Percentiles rank a stretch among this genome's conserved stretches.
phyloP scores from a whole-genome alignment of 2,797 vertebrate genomes.

The Acestrorhynchus altus region DNA sequence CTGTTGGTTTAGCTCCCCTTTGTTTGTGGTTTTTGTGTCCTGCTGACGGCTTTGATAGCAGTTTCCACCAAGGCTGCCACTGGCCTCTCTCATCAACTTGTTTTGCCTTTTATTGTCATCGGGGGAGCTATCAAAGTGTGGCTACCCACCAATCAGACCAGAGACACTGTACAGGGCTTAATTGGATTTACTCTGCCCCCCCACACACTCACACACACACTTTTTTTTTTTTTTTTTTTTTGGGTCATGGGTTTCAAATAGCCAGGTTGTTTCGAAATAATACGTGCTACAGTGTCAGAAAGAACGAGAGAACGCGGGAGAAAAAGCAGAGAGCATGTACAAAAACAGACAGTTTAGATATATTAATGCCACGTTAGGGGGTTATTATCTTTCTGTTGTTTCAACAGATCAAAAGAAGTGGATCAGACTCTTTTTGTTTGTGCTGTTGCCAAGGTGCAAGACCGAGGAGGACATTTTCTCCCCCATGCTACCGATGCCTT shows the following conservation, averaged over 20 bases:
- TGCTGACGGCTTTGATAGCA: conserved; percentile 54
- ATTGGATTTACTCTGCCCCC: conserved; percentile 66
- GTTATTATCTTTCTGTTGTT: conserved; percentile 19
- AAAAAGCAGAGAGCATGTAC: conserved; percentile 6
- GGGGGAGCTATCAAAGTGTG: conserved; percentile 60
- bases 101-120: conserved; percentile 50
- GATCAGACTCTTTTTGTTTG: not conserved
- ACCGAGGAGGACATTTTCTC: conserved; percentile 9
- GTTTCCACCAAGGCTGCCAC: conserved; percentile 26
- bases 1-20: conserved; percentile 44
- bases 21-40: conserved; percentile 46
- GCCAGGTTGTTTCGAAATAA: conserved; percentile 15
- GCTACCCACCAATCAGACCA: conserved; percentile 67
- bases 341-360: not conserved
- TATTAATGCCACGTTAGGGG: conserved; percentile 21
- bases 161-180: conserved; percentile 65
- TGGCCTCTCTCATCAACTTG: conserved; percentile 47
- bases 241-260: conserved; percentile 10
- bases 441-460: not conserved
- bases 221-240: conserved; percentile 51
- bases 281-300: not conserved
- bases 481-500: not conserved
- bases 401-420: conserved; percentile 23
- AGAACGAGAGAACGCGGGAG: not conserved
- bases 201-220: no score